Base-by-base conservation (phyloP, 1,140 invertebrate species). In the Sminthurides bifidus region DNA sequence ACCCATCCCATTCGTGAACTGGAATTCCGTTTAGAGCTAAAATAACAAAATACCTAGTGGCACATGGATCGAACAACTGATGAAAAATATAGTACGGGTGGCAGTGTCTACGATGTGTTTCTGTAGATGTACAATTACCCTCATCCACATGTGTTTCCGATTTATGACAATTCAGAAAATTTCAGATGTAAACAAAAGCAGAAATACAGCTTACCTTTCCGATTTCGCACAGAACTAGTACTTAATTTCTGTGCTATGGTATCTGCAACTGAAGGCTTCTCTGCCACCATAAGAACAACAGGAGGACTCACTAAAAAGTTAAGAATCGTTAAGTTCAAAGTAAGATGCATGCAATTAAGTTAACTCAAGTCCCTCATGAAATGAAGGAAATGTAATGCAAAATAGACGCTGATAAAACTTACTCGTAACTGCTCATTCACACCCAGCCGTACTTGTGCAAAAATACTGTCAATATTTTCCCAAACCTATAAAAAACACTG, bases 261-360 rank as follows among this genome's bases (percentile, higher is more conserved):
- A 68, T 87, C 83, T 19, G 96, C 95, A 69, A 99, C 71, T 44
- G 93, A 96, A 8, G 95, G 96, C 80, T 99, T 99, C 72, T 99
- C 96, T 61, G 96, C 95, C 57, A 99, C 92, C 95, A 60, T 60
- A 26, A 60, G 49, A 1, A 41, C 56, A 1, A 54, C 49, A 2
- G n/a, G n/a, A n/a, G n/a, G n/a, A n/a, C n/a, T n/a, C n/a, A n/a
- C n/a, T n/a, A n/a, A n/a, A n/a, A n/a, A n/a, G n/a, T n/a, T n/a
- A n/a, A n/a, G n/a, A n/a, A n/a, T n/a, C n/a, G n/a, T n/a, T n/a
- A n/a, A n/a, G n/a, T n/a, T n/a, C n/a, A n/a, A n/a, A n/a, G n/a
- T n/a, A n/a, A n/a, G n/a, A n/a, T n/a, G n/a, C n/a, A n/a, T n/a
- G n/a, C n/a, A n/a, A n/a, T n/a, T n/a, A n/a, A n/a, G n/a, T n/a